phyloP scores from a whole-genome alignment of 2,888 invertebrate species.

The Prenolepis imparis region DNA sequence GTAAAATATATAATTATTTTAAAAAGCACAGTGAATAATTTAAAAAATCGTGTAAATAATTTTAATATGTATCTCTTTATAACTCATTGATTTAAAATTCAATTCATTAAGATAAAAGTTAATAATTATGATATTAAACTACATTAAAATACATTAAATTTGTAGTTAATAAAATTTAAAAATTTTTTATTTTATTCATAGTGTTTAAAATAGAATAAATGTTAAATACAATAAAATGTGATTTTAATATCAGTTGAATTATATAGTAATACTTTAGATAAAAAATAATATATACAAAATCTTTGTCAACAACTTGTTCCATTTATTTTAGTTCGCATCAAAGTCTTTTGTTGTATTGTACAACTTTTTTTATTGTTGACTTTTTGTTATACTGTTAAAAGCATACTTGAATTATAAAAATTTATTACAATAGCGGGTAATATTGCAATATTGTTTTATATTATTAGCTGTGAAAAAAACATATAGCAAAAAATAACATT shows the following conservation, averaged over 20 bases:
- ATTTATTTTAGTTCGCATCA: not conserved
- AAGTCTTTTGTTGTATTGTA: not conserved
- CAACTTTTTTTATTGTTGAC: too few species aligned
- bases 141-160: not conserved
- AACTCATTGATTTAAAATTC: not conserved
- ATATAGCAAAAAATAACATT: too few species aligned
- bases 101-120: not conserved
- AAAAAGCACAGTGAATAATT: not conserved
- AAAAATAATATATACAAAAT: not conserved
- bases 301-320: not conserved
- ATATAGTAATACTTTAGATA: not conserved
- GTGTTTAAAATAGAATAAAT: not conserved
- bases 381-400: too few species aligned
- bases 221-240: not conserved
- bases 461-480: too few species aligned
- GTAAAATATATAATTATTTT: constrained; percentile 78
- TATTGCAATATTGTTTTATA: too few species aligned
- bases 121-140: not conserved
- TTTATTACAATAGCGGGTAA: too few species aligned
- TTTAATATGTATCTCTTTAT: not conserved
- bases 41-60: not conserved
- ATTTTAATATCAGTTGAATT: not conserved
- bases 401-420: too few species aligned
- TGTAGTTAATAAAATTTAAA: not conserved
- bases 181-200: not conserved